A percentile compares a stretch with the other conserved stretches of the same genome.
These are phyloP conservation scores for Tetanocera ferruginea DNA, from an alignment of 2,888 invertebrate species.

Conservation along the genomic window DNA sequence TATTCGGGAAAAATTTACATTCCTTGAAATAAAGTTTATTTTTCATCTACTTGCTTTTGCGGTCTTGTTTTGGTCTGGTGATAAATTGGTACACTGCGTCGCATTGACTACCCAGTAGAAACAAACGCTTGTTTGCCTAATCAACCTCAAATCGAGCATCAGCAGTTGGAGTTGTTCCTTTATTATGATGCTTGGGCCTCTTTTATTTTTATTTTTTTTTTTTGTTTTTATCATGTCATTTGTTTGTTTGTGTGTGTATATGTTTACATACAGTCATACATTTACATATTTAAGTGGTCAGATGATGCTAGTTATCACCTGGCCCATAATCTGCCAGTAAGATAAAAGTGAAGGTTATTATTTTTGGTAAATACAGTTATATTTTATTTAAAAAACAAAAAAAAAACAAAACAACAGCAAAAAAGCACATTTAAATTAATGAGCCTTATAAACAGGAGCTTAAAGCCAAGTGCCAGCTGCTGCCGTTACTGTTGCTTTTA, in stretches of 20 bases:
- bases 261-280: slow-evolving; percentile 14
- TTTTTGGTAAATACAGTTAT: background rate
- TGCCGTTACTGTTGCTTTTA: background rate
- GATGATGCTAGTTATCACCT: too few relatives aligned
- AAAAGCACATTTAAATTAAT: slow-evolving; percentile 10
- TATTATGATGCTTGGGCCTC: too few relatives aligned
- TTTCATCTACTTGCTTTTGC: background rate
- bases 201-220: slow-evolving; percentile 29
- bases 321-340: background rate
- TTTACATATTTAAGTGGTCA: slow-evolving; percentile 15
- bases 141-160: background rate
- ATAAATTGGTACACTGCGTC: background rate
- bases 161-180: background rate
- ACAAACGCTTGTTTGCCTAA: background rate
- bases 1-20: background rate
- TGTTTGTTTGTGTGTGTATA: background rate
- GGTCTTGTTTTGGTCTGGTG: background rate
- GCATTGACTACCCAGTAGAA: background rate
- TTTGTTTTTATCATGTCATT: slow-evolving; percentile 32
- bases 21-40: background rate
- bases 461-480: slow-evolving; percentile 15
- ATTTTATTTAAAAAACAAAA: background rate
- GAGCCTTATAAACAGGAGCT: slow-evolving; percentile 20
- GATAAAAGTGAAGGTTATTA: background rate
- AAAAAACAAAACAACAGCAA: background rate